phyloP scores from a whole-genome alignment of 2,797 vertebrate species.

The Rhinoraja longicauda region DNA sequence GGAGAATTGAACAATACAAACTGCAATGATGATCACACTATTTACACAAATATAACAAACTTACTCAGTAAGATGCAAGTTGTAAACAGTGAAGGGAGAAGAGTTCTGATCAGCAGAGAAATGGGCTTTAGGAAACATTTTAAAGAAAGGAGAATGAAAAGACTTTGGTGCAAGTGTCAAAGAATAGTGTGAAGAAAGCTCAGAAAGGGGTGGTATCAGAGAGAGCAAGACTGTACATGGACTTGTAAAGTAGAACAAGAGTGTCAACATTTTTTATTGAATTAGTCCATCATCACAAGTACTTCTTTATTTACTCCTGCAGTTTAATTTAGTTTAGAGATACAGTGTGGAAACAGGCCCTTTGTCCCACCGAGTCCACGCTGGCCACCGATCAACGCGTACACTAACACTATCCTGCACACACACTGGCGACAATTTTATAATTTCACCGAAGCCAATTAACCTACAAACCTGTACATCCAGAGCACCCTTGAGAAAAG shows the following conservation, averaged over 20 bases:
- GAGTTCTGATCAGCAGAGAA: neutral
- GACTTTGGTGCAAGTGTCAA: neutral
- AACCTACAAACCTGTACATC: no score
- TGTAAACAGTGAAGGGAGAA: neutral
- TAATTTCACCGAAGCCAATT: no score
- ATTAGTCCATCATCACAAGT: neutral
- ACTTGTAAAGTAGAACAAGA: neutral
- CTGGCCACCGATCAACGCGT: no score
- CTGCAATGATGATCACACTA: neutral
- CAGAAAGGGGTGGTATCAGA: neutral
- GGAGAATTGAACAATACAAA: neutral
- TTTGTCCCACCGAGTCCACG: no score
- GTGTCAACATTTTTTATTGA: neutral
- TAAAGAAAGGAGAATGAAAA: neutral
- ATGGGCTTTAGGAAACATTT: neutral
- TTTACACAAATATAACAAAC: neutral
- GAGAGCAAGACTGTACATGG: neutral
- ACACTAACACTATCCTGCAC: no score
- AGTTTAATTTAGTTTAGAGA: no score
- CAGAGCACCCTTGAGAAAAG: no score
- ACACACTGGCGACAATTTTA: no score
- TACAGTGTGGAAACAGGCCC: no score
- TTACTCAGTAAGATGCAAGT: neutral
- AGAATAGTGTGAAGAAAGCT: neutral
- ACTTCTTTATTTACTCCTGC: neutral